Base-by-base conservation (phyloP, 37 sponge, comb jelly and placozoan genomes). In the Halisarca cf. caerulea region DNA sequence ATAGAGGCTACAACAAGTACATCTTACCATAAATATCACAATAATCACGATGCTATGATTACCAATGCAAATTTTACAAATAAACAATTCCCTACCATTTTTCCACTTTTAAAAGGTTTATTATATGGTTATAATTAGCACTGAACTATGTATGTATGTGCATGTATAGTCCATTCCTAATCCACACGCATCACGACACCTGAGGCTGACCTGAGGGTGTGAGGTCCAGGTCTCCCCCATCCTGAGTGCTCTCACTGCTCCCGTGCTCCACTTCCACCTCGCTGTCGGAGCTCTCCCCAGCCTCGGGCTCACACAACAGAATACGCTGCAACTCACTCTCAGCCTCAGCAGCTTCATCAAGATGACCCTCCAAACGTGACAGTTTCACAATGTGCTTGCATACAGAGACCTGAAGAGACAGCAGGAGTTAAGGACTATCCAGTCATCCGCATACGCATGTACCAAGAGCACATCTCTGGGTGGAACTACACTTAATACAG, bases 251-350 rank as follows among this genome's bases (percentile, higher is more conserved):
- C 64, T 62, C 64, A 35, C 62, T 60, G 59, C 27, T 35, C 11
- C 51, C 51, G 11, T 47, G 51, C 51, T 47, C 51, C 51, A 47
- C 51, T 35, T 33, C 80, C 27, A 9, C 59, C 40, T 58, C 40
- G 0, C 74, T 64, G 42, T 84, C 84, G 27, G 59, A 73, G 8
- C 71, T 83, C 54, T 87, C 84, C 57, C 69, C 91, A 41, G 72
- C 73, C 0, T 32, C 75, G 40, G 89, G 92, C 60, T 87, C 75
- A 0, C 32, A 21, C 33, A n/a, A 77, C 72, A 87, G 51, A n/a
- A 87, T 24, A 0, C 39, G 28, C 0, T 84, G 77, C 0, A 84
- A 77, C 43, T 84, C 54, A 58, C 42, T 32, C 78, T 86, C 80
- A 15, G 64, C 64, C 64, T 62, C n/a, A 7, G 64, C 25, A 62